These are phyloP conservation scores for Episyrphus balteatus DNA, from an alignment of 1,140 invertebrate genomes.

Conservation along the genomic window DNA sequence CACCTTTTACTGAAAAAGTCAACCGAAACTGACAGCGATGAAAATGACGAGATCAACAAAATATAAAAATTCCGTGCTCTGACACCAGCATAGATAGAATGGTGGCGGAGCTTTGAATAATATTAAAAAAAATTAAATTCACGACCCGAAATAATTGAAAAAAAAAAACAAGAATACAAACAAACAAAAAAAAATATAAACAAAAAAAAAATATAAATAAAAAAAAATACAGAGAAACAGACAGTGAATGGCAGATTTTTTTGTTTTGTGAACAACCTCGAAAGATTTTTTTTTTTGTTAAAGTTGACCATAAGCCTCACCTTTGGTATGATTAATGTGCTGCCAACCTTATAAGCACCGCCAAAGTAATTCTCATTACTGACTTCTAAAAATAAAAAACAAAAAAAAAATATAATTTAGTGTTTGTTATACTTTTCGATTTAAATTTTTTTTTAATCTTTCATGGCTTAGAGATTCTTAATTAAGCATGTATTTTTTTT, in stretches of 20 bases:
- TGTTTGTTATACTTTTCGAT: too few relatives aligned
- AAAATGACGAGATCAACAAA: not conserved
- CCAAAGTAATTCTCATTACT: slow-evolving; percentile 6
- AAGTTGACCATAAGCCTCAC: not conserved
- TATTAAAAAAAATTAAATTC: not conserved
- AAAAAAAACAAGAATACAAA: not conserved
- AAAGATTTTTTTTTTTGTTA: not conserved
- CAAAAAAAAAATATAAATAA: too few relatives aligned
- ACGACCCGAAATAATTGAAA: not conserved
- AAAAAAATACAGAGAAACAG: too few relatives aligned
- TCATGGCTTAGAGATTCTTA: too few relatives aligned
- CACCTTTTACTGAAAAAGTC: too few relatives aligned
- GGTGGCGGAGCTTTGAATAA: not conserved
- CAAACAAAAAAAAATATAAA: too few relatives aligned
- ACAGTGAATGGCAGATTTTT: too few relatives aligned
- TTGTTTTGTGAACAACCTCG: not conserved
- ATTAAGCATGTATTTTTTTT: too few relatives aligned
- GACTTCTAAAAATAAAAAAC: not conserved
- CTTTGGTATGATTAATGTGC: slow-evolving; percentile 5
- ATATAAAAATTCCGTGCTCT: not conserved
- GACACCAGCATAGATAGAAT: not conserved
- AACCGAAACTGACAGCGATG: not conserved
- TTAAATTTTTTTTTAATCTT: too few relatives aligned
- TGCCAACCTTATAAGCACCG: slow-evolving; percentile 3
- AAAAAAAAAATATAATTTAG: too few relatives aligned